Percentiles rank a stretch among this genome's conserved stretches.
Evolutionary conservation across 2,797 vertebrate species (phyloP).

Genomic region (Syndactyla subalaris): DNA sequence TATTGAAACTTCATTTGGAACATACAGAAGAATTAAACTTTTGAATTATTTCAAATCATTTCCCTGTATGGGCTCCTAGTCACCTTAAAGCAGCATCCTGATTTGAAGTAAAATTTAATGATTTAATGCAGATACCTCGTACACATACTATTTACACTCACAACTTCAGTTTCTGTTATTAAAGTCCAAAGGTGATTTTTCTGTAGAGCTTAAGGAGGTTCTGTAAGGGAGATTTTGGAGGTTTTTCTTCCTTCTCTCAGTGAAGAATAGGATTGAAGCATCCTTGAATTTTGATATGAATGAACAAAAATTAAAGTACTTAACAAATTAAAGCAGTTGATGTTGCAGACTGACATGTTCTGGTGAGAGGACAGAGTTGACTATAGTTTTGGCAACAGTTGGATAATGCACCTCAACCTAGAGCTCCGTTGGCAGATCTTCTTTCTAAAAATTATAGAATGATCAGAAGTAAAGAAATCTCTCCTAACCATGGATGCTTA

Average conservation of each 20-base stretch:
- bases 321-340: background rate
- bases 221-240: background rate
- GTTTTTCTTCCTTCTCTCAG: background rate
- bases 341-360: background rate
- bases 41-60: constrained; percentile 21
- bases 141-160: fast-evolving
- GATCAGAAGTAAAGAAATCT: background rate
- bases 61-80: background rate
- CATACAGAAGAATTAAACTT: background rate
- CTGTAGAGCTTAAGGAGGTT: background rate
- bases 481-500: background rate
- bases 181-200: background rate
- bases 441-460: background rate
- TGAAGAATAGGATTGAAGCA: background rate
- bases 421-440: background rate
- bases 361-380: background rate
- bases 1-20: background rate
- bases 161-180: background rate
- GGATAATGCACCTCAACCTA: background rate
- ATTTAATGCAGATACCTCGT: background rate
- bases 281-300: background rate
- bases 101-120: background rate
- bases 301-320: background rate
- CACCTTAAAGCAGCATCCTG: background rate
- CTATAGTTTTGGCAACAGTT: background rate